Percentiles rank a stretch among this genome's conserved stretches.
Evolutionary conservation across 2,113 vertebrate species (phyloP).

Genomic region (Ictidomys tridecemlineatus): DNA sequence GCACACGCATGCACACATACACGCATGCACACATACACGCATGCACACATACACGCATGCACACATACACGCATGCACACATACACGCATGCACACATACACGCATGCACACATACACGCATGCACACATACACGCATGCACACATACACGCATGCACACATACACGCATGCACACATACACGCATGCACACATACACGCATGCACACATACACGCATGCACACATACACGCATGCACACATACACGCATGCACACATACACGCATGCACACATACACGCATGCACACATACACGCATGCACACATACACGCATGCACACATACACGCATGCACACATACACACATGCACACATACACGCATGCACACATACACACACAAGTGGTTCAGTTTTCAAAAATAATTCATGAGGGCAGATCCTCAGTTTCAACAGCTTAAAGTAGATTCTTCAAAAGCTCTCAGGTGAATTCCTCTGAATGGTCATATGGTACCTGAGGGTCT

Average conservation of each 20-base stretch:
- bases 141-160: background rate
- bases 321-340: background rate
- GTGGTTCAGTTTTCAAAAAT: conserved; percentile 31
- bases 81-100: background rate
- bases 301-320: no score
- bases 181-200: background rate
- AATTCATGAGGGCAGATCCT: background rate
- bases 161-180: no score
- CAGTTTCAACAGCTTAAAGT: conserved; percentile 5
- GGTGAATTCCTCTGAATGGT: background rate
- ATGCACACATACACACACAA: background rate
- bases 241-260: background rate
- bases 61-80: background rate
- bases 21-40: background rate
- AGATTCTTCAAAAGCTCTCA: background rate
- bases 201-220: no score
- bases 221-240: no score
- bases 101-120: background rate
- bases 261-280: no score
- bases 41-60: no score
- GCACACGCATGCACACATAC: background rate
- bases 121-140: no score
- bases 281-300: background rate
- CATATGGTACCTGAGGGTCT: background rate
- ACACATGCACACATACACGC: background rate